Percentiles rank a stretch among this genome's conserved stretches.
Conservation (phyloP, 2,888 invertebrate genomes). For the Ypsolopha sequella region DNA sequence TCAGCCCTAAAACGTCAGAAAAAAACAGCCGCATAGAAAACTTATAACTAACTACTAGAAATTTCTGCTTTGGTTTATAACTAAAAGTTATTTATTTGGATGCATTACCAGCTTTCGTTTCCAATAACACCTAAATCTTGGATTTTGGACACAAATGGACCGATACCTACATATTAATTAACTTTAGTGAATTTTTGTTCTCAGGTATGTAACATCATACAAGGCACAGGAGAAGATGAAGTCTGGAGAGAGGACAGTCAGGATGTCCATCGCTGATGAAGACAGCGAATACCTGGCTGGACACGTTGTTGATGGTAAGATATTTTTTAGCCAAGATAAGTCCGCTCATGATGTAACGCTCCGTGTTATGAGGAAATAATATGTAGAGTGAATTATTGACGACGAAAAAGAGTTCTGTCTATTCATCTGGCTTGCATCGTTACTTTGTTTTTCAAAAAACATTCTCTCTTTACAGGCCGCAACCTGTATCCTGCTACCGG, state of each 20-base stretch:
- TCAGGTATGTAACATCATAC: conserved; percentile 75
- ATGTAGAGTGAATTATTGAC: neutral
- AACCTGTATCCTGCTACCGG: conserved; percentile 89
- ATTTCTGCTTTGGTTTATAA: no score
- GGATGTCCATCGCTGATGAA: conserved; percentile 73
- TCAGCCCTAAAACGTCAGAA: no score
- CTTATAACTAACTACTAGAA: no score
- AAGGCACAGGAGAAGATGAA: conserved; percentile 76
- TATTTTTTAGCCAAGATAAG: no score
- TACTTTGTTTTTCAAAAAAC: neutral
- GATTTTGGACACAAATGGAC: no score
- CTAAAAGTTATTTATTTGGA: no score
- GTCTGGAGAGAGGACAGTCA: conserved; percentile 74
- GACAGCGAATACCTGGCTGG: conserved; percentile 80
- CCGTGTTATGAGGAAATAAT: no score
- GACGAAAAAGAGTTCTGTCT: neutral
- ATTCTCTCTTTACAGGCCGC: conserved; percentile 57
- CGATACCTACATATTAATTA: no score
- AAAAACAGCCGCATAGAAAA: no score
- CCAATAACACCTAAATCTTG: no score
- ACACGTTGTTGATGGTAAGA: conserved; percentile 86
- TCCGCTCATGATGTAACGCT: no score
- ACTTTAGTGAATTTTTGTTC: neutral
- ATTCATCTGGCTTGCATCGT: neutral
- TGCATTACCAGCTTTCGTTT: no score